These are phyloP conservation scores for Chalcosyrphus nemorum DNA, from an alignment of 2,888 invertebrate genomes.

Conservation along the genomic window DNA sequence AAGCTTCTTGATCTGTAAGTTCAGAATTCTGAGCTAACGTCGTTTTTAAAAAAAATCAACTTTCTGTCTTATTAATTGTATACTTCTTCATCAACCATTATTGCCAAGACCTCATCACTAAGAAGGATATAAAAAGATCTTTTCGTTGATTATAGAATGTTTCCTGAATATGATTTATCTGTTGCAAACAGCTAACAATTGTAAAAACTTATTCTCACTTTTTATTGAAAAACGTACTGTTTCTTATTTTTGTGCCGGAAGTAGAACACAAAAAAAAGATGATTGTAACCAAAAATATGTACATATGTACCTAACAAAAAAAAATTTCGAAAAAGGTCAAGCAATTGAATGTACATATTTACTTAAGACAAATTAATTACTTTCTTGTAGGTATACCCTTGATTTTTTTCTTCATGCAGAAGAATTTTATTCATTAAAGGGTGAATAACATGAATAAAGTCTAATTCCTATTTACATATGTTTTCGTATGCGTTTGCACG, in stretches of 20 bases:
- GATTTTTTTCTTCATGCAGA: too few species aligned
- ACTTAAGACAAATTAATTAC: neutral
- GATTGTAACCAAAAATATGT: neutral
- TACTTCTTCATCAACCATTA: too few species aligned
- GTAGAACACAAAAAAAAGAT: neutral
- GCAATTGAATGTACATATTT: neutral
- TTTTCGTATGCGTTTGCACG: conserved; percentile 31
- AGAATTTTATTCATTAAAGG: neutral
- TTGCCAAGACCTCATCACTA: too few species aligned
- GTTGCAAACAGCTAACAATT: too few species aligned
- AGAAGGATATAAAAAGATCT: too few species aligned
- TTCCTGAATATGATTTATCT: too few species aligned
- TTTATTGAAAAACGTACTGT: neutral
- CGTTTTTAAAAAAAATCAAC: too few species aligned
- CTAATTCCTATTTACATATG: neutral
- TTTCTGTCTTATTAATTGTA: too few species aligned
- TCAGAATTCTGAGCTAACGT: too few species aligned
- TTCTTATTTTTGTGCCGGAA: conserved; percentile 1
- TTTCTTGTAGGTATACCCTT: neutral
- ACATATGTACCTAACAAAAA: neutral
- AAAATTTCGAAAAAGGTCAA: neutral
- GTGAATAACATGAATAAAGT: neutral
- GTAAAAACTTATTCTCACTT: too few species aligned
- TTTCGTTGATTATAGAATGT: too few species aligned
- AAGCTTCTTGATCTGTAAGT: too few species aligned